Percentiles rank a stretch among this genome's conserved stretches.
Conservation (phyloP, 2,797 vertebrate species). For the Acanthurus leucopareius region DNA sequence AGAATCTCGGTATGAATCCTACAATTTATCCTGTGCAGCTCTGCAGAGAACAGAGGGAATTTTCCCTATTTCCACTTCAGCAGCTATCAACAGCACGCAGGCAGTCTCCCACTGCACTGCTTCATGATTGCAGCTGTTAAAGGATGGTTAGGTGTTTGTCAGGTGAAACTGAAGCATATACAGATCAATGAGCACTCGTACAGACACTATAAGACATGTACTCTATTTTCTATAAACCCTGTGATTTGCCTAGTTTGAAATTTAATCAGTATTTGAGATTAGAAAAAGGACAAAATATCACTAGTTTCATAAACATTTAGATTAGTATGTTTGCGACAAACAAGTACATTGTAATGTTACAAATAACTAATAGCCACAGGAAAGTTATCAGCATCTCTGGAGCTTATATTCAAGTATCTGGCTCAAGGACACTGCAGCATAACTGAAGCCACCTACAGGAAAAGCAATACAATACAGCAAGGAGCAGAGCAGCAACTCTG, state of each 20-base stretch:
- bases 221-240: not conserved
- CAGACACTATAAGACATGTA: not conserved
- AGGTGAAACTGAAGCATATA: conserved; percentile 46
- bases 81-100: conserved; percentile 53
- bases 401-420: conserved; percentile 4
- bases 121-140: conserved; percentile 54
- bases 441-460: conserved; percentile 3
- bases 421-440: conserved; percentile 6
- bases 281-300: not conserved
- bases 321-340: not conserved
- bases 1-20: conserved; percentile 67
- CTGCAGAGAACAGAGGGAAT: conserved; percentile 56
- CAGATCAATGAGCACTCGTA: conserved; percentile 25
- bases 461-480: conserved; percentile 5
- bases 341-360: not conserved
- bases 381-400: not conserved
- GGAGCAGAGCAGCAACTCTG: conserved; percentile 6
- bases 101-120: conserved; percentile 47
- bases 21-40: conserved; percentile 54
- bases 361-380: not conserved
- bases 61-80: conserved; percentile 67
- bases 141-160: conserved; percentile 54
- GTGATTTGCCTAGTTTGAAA: not conserved
- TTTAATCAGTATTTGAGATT: not conserved
- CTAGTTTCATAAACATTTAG: not conserved